Conservation (phyloP, 2,888 invertebrate genomes). For the Tanypteryx hageni region DNA sequence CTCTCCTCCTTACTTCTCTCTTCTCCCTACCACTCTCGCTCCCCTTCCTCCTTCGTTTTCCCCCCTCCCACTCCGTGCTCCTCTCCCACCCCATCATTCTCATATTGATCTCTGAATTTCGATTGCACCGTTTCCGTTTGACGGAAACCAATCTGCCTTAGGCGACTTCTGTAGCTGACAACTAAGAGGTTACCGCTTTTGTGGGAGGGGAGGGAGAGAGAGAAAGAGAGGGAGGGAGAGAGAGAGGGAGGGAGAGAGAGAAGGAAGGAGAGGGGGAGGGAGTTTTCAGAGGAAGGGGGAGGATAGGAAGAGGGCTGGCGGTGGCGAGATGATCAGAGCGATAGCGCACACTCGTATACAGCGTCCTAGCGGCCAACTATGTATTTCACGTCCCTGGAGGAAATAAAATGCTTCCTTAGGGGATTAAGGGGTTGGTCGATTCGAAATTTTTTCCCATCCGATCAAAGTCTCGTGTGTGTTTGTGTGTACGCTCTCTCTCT, state of each 20-base stretch:
- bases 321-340: background rate
- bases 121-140: slow-evolving; percentile 61
- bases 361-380: slow-evolving; percentile 17
- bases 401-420: slow-evolving; percentile 20
- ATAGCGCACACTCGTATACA: background rate
- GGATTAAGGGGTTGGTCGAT: slow-evolving; percentile 27
- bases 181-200: slow-evolving; percentile 58
- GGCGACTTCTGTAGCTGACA: slow-evolving; percentile 64
- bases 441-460: slow-evolving; percentile 23
- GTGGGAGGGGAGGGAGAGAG: background rate
- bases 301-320: background rate
- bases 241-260: background rate
- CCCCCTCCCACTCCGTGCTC: background rate
- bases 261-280: background rate
- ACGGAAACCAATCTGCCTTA: slow-evolving; percentile 52
- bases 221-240: background rate
- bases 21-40: background rate
- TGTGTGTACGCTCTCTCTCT: background rate
- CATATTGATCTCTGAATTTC: slow-evolving; percentile 51
- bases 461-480: background rate
- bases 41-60: background rate
- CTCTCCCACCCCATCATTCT: background rate
- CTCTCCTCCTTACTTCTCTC: background rate
- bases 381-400: background rate
- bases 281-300: background rate